Conservation (phyloP, 2,888 invertebrate genomes). For the Therioaphis trifolii region DNA sequence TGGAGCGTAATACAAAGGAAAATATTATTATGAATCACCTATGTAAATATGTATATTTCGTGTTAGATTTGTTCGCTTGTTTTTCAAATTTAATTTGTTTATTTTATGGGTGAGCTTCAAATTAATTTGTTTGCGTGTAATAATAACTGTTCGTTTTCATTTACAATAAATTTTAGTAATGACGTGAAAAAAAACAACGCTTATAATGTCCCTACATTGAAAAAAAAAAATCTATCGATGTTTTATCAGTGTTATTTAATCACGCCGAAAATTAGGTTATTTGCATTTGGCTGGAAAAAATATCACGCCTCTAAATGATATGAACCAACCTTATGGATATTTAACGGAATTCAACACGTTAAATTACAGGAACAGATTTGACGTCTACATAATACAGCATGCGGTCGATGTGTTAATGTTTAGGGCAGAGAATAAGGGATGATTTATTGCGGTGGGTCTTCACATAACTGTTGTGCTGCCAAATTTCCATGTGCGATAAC, state of each 20-base stretch:
- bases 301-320: background rate
- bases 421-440: slow-evolving; percentile 24
- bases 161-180: too few relatives aligned
- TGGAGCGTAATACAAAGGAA: too few relatives aligned
- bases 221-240: too few relatives aligned
- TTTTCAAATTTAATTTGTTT: too few relatives aligned
- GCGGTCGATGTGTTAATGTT: background rate
- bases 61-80: too few relatives aligned
- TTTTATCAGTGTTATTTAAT: background rate
- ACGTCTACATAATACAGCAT: slow-evolving; percentile 33
- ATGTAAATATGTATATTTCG: too few relatives aligned
- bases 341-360: slow-evolving; percentile 38
- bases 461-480: slow-evolving; percentile 37
- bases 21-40: too few relatives aligned
- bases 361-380: slow-evolving; percentile 46
- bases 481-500: slow-evolving; percentile 43
- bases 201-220: too few relatives aligned
- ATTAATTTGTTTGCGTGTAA: too few relatives aligned
- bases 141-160: too few relatives aligned
- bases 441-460: slow-evolving; percentile 46
- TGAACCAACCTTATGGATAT: background rate
- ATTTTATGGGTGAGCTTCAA: too few relatives aligned
- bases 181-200: too few relatives aligned
- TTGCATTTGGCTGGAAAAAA: background rate
- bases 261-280: background rate